Conservation (phyloP, 2,797 vertebrate species). For the Coracias cyanogaster region DNA sequence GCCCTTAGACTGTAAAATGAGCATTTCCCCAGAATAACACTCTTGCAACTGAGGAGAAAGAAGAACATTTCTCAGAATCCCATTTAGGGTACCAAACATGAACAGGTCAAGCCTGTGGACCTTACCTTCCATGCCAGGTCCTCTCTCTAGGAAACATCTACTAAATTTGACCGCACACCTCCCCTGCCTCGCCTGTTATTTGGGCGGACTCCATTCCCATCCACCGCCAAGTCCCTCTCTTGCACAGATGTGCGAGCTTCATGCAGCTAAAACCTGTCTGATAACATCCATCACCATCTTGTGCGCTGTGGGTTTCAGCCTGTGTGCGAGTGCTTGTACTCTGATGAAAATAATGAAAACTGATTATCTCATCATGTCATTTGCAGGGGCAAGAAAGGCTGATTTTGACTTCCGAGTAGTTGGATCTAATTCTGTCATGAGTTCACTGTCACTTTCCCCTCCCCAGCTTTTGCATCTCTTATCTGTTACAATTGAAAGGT, state of each 20-base stretch:
- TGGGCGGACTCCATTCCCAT: not conserved
- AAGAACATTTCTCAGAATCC: not conserved
- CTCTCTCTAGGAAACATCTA: not conserved
- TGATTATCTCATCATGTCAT: not conserved
- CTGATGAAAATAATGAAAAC: not conserved
- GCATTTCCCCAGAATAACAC: not conserved
- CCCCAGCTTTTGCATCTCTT: not conserved
- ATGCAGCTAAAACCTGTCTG: not conserved
- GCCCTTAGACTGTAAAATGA: not conserved
- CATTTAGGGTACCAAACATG: not conserved
- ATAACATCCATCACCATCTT: not conserved
- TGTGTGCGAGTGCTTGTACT: rapidly evolving
- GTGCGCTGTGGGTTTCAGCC: not conserved
- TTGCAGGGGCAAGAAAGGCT: not conserved
- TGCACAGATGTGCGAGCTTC: not conserved
- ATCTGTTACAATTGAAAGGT: slow-evolving; percentile 1
- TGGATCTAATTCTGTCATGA: not conserved
- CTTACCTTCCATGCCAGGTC: not conserved
- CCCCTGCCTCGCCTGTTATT: rapidly evolving
- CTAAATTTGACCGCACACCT: not conserved
- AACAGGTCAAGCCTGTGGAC: not conserved
- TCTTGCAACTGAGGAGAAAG: not conserved
- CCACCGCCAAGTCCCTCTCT: not conserved
- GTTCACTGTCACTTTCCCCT: not conserved
- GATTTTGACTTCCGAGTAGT: not conserved